Conservation (phyloP, 2,113 vertebrate species). For the Vanacampus margaritifer region DNA sequence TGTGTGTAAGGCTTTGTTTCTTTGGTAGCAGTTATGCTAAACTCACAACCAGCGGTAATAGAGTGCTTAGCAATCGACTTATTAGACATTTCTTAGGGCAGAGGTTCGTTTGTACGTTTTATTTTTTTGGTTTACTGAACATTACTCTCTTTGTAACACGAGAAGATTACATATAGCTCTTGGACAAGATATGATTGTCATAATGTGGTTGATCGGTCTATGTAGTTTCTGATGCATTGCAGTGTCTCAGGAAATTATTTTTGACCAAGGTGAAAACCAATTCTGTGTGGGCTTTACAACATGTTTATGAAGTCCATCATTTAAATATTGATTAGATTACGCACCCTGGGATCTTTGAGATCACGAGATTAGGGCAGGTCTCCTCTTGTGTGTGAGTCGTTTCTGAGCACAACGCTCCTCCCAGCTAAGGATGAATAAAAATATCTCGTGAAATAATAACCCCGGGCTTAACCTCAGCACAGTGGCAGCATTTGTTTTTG, state of each 20-base stretch:
- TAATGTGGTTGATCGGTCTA: not conserved
- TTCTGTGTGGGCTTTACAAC: conserved; percentile 5
- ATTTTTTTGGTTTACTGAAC: not conserved
- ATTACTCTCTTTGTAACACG: not conserved
- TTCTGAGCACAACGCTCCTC: conserved; percentile 22
- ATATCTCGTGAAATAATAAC: conserved; percentile 46
- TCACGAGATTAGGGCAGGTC: conserved; percentile 22
- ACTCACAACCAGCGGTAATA: not conserved
- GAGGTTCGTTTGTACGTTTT: not conserved
- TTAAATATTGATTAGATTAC: conserved; percentile 58
- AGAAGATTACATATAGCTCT: not conserved
- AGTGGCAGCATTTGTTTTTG: conserved; percentile 47
- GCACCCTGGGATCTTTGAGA: conserved; percentile 33
- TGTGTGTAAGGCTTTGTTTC: too few relatives aligned
- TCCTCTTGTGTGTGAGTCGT: conserved; percentile 23
- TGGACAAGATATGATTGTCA: not conserved
- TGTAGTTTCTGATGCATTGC: conserved; percentile 8
- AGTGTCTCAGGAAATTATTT: conserved; percentile 15
- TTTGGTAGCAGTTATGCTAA: not conserved
- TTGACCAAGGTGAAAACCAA: not conserved
- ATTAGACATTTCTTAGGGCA: not conserved
- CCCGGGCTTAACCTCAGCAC: conserved; percentile 43
- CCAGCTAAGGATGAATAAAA: conserved; percentile 38
- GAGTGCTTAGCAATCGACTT: not conserved
- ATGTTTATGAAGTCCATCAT: conserved; percentile 53